Conservation (phyloP, 2,113 vertebrate species). For the Theristicus caerulescens region DNA sequence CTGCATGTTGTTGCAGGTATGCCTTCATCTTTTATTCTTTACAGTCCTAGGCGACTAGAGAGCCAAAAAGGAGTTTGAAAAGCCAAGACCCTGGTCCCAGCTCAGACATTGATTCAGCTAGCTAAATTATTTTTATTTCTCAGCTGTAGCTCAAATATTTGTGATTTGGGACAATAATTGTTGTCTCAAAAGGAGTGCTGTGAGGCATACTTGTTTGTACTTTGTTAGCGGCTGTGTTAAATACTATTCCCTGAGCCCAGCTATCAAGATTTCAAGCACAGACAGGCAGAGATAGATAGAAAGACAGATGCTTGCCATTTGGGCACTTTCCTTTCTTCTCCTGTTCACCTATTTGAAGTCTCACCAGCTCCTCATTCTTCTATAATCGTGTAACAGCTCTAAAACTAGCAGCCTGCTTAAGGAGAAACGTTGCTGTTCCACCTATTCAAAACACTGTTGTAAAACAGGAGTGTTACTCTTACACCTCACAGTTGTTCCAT, state of each 20-base stretch:
- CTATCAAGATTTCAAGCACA: constrained; percentile 22
- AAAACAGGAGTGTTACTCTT: not conserved
- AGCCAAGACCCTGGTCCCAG: not conserved
- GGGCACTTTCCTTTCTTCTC: not conserved
- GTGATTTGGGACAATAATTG: not conserved
- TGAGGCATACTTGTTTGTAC: not conserved
- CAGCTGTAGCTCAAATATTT: not conserved
- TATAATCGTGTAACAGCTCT: not conserved
- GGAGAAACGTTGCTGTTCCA: not conserved
- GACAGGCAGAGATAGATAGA: not conserved
- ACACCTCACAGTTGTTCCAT: not conserved
- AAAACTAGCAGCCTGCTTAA: not conserved
- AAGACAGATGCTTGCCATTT: constrained; percentile 40
- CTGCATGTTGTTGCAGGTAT: not conserved
- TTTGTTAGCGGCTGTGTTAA: not conserved
- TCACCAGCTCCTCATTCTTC: constrained; percentile 13
- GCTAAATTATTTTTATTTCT: not conserved
- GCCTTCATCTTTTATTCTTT: not conserved
- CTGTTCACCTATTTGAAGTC: not conserved
- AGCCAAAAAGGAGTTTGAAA: not conserved
- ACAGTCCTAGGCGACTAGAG: not conserved
- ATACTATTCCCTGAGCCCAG: not conserved
- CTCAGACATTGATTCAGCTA: not conserved
- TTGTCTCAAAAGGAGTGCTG: not conserved
- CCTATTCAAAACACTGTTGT: not conserved